phyloP scores from a whole-genome alignment of 2,888 invertebrate species.

The Dolichomitus sp. region DNA sequence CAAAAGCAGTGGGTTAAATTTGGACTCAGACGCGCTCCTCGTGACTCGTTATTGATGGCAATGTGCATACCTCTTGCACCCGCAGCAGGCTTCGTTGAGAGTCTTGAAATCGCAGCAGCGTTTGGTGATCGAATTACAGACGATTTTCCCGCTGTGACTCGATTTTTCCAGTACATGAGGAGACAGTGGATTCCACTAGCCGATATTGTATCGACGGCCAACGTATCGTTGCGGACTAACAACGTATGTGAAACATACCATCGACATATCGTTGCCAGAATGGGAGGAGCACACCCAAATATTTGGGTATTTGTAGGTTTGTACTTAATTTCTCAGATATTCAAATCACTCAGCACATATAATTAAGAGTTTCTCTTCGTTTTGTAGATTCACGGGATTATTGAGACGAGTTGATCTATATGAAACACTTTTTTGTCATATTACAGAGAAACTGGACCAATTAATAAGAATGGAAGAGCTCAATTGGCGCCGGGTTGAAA shows the following conservation, averaged over 20 bases:
- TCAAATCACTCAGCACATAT: background rate
- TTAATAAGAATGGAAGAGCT: constrained; percentile 27
- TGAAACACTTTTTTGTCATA: background rate
- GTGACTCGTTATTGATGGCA: constrained; percentile 7
- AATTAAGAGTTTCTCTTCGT: background rate
- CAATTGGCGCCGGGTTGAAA: background rate
- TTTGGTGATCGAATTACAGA: background rate
- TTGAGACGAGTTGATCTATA: background rate
- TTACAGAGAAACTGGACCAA: constrained; percentile 22
- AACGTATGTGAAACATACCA: constrained; percentile 36
- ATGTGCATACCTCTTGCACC: constrained; percentile 18
- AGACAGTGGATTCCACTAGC: constrained; percentile 23
- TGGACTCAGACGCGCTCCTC: constrained; percentile 15
- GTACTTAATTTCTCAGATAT: background rate
- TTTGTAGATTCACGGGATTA: background rate
- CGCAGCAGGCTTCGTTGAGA: constrained; percentile 17
- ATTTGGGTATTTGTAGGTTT: constrained; percentile 34
- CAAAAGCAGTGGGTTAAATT: constrained; percentile 29
- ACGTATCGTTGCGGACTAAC: constrained; percentile 10
- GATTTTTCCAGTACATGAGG: constrained; percentile 9
- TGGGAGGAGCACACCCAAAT: constrained; percentile 29
- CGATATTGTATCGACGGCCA: constrained; percentile 15
- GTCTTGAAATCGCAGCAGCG: background rate
- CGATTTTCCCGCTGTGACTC: constrained; percentile 7
- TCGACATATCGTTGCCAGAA: constrained; percentile 32